Evolutionary conservation across 2,113 vertebrate genomes (phyloP).

Genomic region (Myrmecobius fasciatus): DNA sequence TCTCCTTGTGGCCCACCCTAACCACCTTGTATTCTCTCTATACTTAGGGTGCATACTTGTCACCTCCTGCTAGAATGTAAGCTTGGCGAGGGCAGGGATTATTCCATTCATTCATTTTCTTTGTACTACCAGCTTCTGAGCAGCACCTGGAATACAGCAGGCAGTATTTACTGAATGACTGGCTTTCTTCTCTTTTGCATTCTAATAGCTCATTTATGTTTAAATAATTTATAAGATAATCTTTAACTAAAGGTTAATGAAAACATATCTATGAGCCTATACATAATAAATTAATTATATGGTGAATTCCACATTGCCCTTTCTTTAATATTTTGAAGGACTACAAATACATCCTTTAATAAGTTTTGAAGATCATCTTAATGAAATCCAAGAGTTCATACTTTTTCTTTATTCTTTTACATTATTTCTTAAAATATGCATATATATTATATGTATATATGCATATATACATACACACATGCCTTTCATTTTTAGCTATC

Average conservation of each 20-base stretch:
- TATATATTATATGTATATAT: no score
- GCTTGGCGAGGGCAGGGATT: not conserved
- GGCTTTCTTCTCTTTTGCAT: not conserved
- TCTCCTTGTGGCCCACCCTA: not conserved
- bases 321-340: constrained; percentile 46
- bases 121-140: not conserved
- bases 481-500: not conserved
- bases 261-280: constrained; percentile 35
- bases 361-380: constrained; percentile 11
- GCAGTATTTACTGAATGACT: not conserved
- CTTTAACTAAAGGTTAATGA: constrained; percentile 35
- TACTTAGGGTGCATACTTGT: not conserved
- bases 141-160: not conserved
- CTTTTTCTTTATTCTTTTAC: constrained; percentile 12
- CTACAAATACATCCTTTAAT: constrained; percentile 49
- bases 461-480: not conserved
- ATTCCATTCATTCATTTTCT: not conserved
- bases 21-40: not conserved
- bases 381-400: constrained; percentile 5
- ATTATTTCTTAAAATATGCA: not conserved
- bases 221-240: constrained; percentile 33
- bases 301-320: constrained; percentile 15
- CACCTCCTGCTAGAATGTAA: not conserved
- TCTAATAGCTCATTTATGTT: constrained; percentile 32
- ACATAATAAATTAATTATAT: constrained; percentile 43